Percentiles rank a stretch among this genome's conserved stretches.
These are phyloP conservation scores for Julus scanicus DNA, from an alignment of 2,888 invertebrate species.

Conservation along the genomic window DNA sequence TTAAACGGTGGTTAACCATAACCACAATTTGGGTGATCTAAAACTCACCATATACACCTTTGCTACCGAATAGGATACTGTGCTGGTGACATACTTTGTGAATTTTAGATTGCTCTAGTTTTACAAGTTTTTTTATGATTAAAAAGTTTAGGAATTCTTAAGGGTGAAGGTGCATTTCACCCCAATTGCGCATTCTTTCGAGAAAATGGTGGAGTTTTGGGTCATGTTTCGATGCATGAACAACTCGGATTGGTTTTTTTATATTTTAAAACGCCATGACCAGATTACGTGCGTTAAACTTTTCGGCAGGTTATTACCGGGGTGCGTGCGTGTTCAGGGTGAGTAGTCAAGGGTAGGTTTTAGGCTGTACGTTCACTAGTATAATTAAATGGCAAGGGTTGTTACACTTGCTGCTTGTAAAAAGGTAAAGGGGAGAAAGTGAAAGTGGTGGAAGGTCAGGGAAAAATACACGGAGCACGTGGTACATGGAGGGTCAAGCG, in stretches of 20 bases:
- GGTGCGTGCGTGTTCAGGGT: conserved; percentile 17
- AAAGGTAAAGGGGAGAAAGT: background rate
- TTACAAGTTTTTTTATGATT: background rate
- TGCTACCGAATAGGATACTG: too few species aligned
- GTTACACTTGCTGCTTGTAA: conserved; percentile 38
- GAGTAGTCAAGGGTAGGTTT: background rate
- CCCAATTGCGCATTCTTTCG: background rate
- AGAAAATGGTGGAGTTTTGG: background rate
- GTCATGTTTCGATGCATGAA: background rate
- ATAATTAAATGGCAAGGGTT: conserved; percentile 23
- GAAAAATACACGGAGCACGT: conserved; percentile 13
- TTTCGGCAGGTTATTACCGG: background rate
- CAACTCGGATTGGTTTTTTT: background rate
- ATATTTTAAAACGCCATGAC: background rate
- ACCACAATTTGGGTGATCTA: too few species aligned
- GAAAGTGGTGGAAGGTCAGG: conserved; percentile 4
- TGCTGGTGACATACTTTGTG: too few species aligned
- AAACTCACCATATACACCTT: too few species aligned
- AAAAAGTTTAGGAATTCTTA: background rate
- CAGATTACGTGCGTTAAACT: conserved; percentile 3
- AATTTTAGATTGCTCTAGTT: too few species aligned
- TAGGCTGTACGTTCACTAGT: background rate
- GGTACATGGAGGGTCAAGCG: background rate
- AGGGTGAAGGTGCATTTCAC: background rate
- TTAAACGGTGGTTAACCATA: too few species aligned